Evolutionary conservation across 2,113 vertebrate species (phyloP), one percentile per base, ranked within the genome.

Genomic region (Machaerirhynchus nigripectus): DNA sequence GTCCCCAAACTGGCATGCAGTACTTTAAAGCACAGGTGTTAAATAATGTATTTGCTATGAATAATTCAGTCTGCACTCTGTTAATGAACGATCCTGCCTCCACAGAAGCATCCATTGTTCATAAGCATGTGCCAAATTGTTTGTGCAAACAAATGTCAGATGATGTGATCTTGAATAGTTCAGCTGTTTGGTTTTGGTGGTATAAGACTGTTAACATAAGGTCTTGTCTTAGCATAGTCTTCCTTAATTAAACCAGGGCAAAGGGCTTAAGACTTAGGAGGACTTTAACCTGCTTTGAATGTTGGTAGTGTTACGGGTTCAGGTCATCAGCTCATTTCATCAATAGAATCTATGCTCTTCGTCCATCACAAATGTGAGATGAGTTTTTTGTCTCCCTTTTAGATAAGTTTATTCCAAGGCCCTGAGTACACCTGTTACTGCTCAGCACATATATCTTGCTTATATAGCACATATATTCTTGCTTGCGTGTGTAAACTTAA

Each of bases 21-120:
- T 89, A 50, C 84, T 92, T 96, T 89, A 84, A 93, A 87, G 57
- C 57, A 69, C 33, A 59, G 37, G 14, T 89, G 60, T 28, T 93
- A 94, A 96, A 96, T 97, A 95, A 96, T 97, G 90, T 69, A 92
- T 96, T 94, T 94, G 46, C 61, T 37, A 82, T 96, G 37, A 95
- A 96, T 96, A 95, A 96, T 97, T 93, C 46, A 95, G 47, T 53
- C 46, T 5, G 1, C 64, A 15, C n/a, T 71, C 55, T 73, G 60
- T 87, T 93, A 95, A 94, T 94, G 90, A 95, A 92, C 20, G 46
- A 76, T 82, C 83, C 61, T 89, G 60, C 35, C 57, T 89, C 30
- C n/a, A 39, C 23, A 78, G 67, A 73, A 87, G 20, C 73, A 89
- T 87, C 71, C 35, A n/a, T 39, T 90, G 71, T 91, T 91, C 9